Evolutionary conservation across 2,888 invertebrate species (phyloP), one percentile per base, ranked within the genome.

Genomic region (Marronus borbonicus): DNA sequence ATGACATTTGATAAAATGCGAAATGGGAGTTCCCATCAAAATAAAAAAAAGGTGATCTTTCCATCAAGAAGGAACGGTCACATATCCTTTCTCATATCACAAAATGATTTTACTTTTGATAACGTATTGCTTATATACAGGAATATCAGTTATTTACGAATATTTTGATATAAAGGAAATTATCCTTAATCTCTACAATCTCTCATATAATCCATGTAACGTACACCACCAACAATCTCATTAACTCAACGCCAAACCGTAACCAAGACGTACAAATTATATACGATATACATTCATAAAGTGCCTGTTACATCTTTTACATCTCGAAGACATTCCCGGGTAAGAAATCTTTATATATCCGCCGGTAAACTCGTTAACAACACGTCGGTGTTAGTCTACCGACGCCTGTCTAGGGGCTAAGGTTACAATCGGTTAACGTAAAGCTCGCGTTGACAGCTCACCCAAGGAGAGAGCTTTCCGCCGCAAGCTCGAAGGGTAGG

Each of bases 361-460:
- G 62, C 31, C 62, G 31, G 62, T 62, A 62, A 68, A 68, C 49
- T 68, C 39, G 50, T 68, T 68, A 68, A 68, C 50, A n/a, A 49
- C 50, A 28, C 49, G 50, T 68, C 68, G 28, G 24, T 28, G 20
- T 68, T 68, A 68, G 12, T n/a, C 55, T 20, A 17, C 55, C 31
- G 17, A 31, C 31, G 28, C 44, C 44, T 44, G 44, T 62, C 62
- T 28, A 12, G 14, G 62, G 62, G 31, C 31, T 62, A 62, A 62
- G 28, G 60, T 62, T 62, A 39, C 39, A 5, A 39, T 62, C 60
- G 20, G 10, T 10, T 55, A 62, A 28, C 28, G 60, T 62, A 62
- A 24, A 62, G 62, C 31, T 31, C 31, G 28, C 49, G 39, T 24
- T 49, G 72, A 70, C 72, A 60, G 39, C 10, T 44, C 44, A 39